Conservation (phyloP, 2,113 vertebrate species). For the Petroica traversi region DNA sequence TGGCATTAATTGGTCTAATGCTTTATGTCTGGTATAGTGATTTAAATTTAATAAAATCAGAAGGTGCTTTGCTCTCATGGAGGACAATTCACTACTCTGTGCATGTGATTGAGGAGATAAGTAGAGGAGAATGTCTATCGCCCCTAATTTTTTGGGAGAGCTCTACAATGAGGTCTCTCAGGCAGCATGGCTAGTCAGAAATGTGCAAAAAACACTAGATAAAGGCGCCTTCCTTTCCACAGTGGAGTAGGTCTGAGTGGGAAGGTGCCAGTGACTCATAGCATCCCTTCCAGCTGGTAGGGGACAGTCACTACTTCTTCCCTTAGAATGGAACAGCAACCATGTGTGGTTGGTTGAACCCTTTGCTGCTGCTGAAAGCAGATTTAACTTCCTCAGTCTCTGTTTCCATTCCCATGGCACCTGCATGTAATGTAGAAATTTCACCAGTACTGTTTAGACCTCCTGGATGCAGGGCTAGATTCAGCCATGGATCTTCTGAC, state of each 20-base stretch:
- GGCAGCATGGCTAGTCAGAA: background rate
- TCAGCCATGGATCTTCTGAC: background rate
- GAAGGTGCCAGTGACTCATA: background rate
- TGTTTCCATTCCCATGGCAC: background rate
- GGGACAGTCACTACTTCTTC: background rate
- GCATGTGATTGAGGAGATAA: background rate
- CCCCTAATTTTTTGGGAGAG: accelerated
- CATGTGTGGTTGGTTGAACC: background rate
- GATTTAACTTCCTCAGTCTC: background rate
- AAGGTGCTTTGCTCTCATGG: background rate
- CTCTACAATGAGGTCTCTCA: background rate
- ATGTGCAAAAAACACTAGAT: background rate
- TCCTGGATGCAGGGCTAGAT: background rate
- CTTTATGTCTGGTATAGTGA: background rate
- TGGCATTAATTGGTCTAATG: background rate
- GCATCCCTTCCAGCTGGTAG: background rate
- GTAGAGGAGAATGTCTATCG: accelerated
- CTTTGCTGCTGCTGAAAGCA: background rate
- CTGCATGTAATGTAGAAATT: background rate
- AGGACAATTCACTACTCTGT: background rate
- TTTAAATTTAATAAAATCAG: background rate
- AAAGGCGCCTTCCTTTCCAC: background rate
- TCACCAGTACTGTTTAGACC: background rate
- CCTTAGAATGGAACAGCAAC: background rate
- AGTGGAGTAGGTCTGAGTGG: background rate